phyloP scores from a whole-genome alignment of 2,113 vertebrate genomes.

The Hiodon tergisus region DNA sequence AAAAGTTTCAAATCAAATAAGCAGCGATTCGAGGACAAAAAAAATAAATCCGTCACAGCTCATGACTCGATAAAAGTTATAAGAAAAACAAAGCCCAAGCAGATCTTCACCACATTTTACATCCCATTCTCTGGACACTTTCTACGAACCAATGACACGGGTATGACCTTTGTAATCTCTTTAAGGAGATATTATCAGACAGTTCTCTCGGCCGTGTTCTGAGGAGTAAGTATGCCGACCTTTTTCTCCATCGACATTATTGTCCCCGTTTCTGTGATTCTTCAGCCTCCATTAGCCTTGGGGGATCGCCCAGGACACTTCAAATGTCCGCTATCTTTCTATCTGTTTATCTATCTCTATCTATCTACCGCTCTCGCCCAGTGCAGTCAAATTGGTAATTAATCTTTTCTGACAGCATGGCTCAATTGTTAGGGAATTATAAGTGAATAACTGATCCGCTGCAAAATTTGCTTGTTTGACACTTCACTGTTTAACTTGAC shows the following conservation, averaged over 20 bases:
- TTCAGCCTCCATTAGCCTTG: not conserved
- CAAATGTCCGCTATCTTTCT: not conserved
- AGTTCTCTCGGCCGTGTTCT: slow-evolving; percentile 18
- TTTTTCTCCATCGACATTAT: slow-evolving; percentile 4
- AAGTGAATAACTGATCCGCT: no score
- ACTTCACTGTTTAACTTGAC: no score
- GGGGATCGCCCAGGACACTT: not conserved
- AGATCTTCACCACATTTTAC: not conserved
- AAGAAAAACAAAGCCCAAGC: not conserved
- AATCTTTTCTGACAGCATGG: no score
- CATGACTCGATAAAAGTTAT: slow-evolving; percentile 9
- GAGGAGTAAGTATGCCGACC: not conserved
- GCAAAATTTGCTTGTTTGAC: no score
- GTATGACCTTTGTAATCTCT: slow-evolving; percentile 40
- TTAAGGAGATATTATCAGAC: slow-evolving; percentile 31
- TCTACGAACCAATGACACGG: slow-evolving; percentile 33
- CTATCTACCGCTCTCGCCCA: no score
- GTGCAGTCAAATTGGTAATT: no score
- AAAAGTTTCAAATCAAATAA: not conserved
- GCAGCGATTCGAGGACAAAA: not conserved
- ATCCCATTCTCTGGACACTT: slow-evolving; percentile 6
- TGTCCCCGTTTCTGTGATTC: not conserved
- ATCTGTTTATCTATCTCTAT: no score
- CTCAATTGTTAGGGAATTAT: no score
- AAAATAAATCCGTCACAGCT: not conserved